phyloP scores from a whole-genome alignment of 2,113 vertebrate species.

The Labeo catla region DNA sequence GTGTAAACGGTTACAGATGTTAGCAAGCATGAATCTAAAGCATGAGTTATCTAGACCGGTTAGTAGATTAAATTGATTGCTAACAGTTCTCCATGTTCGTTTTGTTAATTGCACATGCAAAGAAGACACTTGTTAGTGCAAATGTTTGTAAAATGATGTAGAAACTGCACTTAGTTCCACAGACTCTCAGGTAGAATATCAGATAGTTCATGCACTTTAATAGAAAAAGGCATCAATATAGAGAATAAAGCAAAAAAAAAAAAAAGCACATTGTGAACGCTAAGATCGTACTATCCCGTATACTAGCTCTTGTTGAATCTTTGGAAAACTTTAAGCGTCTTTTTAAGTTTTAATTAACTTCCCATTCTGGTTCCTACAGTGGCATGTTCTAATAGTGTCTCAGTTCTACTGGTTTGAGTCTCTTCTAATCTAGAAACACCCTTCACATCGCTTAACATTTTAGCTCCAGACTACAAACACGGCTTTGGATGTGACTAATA shows the following conservation, averaged over 20 bases:
- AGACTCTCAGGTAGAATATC: slow-evolving; percentile 74
- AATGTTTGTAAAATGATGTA: slow-evolving; percentile 53
- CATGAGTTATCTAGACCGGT: slow-evolving; percentile 33
- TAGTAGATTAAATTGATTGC: slow-evolving; percentile 37
- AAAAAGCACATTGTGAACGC: slow-evolving; percentile 24
- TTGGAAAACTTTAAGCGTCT: slow-evolving; percentile 38
- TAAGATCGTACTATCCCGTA: slow-evolving; percentile 10
- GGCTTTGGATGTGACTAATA: not conserved
- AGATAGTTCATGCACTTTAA: slow-evolving; percentile 78
- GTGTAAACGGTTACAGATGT: slow-evolving; percentile 20
- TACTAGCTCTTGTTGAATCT: slow-evolving; percentile 11
- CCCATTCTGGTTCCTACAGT: not conserved
- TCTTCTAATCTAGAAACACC: not conserved
- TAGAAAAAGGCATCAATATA: slow-evolving; percentile 47
- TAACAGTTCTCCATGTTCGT: slow-evolving; percentile 26
- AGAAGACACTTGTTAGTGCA: slow-evolving; percentile 32
- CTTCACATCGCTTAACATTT: not conserved
- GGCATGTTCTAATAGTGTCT: not conserved
- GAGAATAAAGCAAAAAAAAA: not conserved
- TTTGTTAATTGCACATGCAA: slow-evolving; percentile 25
- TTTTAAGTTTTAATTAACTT: not conserved
- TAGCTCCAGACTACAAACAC: not conserved
- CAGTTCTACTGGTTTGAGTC: not conserved
- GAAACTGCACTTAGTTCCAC: slow-evolving; percentile 67
- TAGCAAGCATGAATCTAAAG: slow-evolving; percentile 33